Evolutionary conservation across 2,888 invertebrate genomes (phyloP).

Genomic region (Pterostichus niger): DNA sequence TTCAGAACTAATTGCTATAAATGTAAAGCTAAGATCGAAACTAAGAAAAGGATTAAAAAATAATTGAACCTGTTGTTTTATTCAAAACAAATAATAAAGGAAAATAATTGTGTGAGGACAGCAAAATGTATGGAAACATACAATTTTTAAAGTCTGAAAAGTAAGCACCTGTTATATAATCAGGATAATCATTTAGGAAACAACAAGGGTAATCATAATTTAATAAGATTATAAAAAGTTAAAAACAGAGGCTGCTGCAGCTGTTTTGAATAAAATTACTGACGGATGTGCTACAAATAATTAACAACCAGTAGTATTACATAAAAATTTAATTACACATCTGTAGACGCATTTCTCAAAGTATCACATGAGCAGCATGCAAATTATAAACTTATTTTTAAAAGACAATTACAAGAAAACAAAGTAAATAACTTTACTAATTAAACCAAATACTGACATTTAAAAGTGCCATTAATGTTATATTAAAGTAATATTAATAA

Average conservation of each 20-base stretch:
- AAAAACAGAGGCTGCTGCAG: constrained; percentile 41
- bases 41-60: too few species aligned
- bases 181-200: constrained; percentile 54
- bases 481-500: constrained; percentile 46
- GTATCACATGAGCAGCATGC: constrained; percentile 33
- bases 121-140: not conserved
- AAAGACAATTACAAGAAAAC: constrained; percentile 35
- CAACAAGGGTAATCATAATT: constrained; percentile 60
- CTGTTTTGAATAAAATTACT: constrained; percentile 64
- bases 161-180: constrained; percentile 54
- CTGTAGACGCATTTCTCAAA: constrained; percentile 48
- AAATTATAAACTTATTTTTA: constrained; percentile 43
- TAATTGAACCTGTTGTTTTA: too few species aligned
- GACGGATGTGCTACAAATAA: constrained; percentile 61
- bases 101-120: not conserved
- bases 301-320: constrained; percentile 63
- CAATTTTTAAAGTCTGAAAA: constrained; percentile 17
- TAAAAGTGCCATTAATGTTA: constrained; percentile 34
- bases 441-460: constrained; percentile 45
- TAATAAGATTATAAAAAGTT: constrained; percentile 64
- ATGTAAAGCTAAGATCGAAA: too few species aligned
- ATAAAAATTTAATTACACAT: constrained; percentile 58
- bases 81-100: too few species aligned
- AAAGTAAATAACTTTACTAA: constrained; percentile 5
- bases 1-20: not conserved